phyloP scores from a whole-genome alignment of 2,113 vertebrate genomes.

The Notiomystis cincta region DNA sequence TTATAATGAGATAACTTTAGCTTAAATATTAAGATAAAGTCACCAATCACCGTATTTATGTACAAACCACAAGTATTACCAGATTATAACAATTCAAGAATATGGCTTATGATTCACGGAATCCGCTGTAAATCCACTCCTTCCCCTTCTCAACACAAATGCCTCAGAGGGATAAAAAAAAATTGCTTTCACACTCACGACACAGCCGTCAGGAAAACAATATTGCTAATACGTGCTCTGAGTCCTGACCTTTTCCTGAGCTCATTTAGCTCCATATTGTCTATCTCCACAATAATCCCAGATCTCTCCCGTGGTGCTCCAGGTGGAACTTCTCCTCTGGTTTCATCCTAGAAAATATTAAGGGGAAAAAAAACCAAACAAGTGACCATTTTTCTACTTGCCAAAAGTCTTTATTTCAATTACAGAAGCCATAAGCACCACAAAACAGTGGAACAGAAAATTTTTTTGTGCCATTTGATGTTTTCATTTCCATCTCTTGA shows the following conservation, averaged over 20 bases:
- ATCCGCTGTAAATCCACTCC: background rate
- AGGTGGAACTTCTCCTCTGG: constrained; percentile 77
- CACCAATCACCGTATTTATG: background rate
- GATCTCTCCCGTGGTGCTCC: constrained; percentile 84
- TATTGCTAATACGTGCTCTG: background rate
- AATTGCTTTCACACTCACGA: background rate
- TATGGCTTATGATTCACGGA: background rate
- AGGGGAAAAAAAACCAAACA: fast-evolving
- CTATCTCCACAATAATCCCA: constrained; percentile 60
- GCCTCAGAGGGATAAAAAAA: background rate
- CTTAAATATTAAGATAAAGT: background rate
- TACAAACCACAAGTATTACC: background rate
- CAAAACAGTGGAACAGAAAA: background rate
- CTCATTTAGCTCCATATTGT: constrained; percentile 70
- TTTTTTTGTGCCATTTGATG: background rate
- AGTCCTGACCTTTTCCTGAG: constrained; percentile 79
- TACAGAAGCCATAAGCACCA: background rate
- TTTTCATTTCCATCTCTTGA: background rate
- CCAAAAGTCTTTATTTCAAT: background rate
- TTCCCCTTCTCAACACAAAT: background rate
- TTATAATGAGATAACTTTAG: background rate
- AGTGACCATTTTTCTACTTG: background rate
- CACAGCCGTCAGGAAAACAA: constrained; percentile 1
- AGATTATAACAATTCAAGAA: background rate
- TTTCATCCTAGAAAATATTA: constrained; percentile 69